Evolutionary conservation across 2,888 invertebrate species (phyloP).

Genomic region (Hypselothyrea guttata): DNA sequence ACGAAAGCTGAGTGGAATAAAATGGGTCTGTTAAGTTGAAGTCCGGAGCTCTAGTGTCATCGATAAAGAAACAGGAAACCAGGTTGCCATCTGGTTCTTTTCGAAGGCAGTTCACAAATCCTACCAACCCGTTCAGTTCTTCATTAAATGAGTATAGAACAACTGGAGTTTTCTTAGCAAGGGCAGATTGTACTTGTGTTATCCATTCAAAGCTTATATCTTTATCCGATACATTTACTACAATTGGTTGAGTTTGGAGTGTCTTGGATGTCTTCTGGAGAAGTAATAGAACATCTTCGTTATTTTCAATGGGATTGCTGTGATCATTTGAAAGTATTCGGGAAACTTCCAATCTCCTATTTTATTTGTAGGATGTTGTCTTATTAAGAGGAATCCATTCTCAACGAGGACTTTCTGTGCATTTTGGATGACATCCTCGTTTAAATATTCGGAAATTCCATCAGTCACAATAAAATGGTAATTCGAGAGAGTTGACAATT

Average conservation of each 20-base stretch:
- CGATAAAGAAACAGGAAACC: conserved; percentile 85
- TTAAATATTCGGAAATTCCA: conserved; percentile 56
- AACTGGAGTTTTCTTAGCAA: conserved; percentile 78
- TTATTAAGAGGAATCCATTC: conserved; percentile 85
- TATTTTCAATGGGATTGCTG: conserved; percentile 71
- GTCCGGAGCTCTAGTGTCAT: conserved; percentile 85
- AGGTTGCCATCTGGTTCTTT: conserved; percentile 89
- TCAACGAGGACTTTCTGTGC: conserved; percentile 84
- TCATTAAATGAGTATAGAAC: conserved; percentile 87
- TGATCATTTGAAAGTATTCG: conserved; percentile 68
- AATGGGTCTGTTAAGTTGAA: conserved; percentile 86
- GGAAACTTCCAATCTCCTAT: conserved; percentile 76
- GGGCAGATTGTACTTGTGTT: conserved; percentile 63
- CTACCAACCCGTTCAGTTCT: conserved; percentile 90
- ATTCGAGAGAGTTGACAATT: conserved; percentile 82
- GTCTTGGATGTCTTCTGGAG: conserved; percentile 70
- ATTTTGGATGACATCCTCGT: conserved; percentile 80
- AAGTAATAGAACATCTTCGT: conserved; percentile 78
- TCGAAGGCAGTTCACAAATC: conserved; percentile 92
- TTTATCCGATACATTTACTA: conserved; percentile 68
- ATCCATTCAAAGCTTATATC: conserved; percentile 80
- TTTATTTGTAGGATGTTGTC: conserved; percentile 84
- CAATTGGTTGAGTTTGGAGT: conserved; percentile 45
- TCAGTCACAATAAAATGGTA: conserved; percentile 78
- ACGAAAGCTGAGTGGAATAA: conserved; percentile 86